These are phyloP conservation scores for Clistopyga incitator DNA, from an alignment of 2,888 invertebrate species.

Conservation along the genomic window DNA sequence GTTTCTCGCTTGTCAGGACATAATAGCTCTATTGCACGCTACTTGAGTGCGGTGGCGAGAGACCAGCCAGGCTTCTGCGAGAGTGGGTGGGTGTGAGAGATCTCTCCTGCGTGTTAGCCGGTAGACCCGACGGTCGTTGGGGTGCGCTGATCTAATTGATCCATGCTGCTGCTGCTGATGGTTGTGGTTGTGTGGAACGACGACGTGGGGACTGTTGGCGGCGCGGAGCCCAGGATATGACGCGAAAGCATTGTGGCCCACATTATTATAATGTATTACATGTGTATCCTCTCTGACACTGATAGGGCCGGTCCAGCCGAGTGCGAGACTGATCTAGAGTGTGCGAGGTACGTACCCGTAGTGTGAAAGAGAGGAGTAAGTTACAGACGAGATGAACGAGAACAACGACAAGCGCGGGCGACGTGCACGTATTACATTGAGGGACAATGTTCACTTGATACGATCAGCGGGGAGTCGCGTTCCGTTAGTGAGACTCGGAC, in stretches of 20 bases:
- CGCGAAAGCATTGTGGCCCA: slow-evolving; percentile 82
- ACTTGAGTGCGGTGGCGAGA: slow-evolving; percentile 68
- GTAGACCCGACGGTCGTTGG: slow-evolving; percentile 68
- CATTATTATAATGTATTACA: slow-evolving; percentile 80
- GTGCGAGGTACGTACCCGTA: slow-evolving; percentile 19
- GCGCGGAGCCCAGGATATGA: slow-evolving; percentile 81
- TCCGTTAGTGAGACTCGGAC: slow-evolving; percentile 72
- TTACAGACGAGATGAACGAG: slow-evolving; percentile 43
- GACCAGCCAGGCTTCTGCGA: slow-evolving; percentile 38
- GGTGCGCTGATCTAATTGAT: slow-evolving; percentile 83
- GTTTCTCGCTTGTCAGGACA: slow-evolving; percentile 77
- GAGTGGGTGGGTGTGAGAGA: slow-evolving; percentile 77
- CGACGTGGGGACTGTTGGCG: slow-evolving; percentile 47
- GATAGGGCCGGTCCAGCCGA: slow-evolving; percentile 66
- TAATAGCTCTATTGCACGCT: slow-evolving; percentile 79
- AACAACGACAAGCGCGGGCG: slow-evolving; percentile 42
- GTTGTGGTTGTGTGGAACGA: slow-evolving; percentile 40
- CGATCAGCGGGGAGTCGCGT: slow-evolving; percentile 62
- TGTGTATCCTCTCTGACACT: slow-evolving; percentile 73
- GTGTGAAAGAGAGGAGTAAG: slow-evolving; percentile 49
- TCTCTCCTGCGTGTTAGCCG: slow-evolving; percentile 69
- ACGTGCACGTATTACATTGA: slow-evolving; percentile 70
- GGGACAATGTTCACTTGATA: slow-evolving; percentile 75
- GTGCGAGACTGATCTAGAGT: slow-evolving; percentile 67
- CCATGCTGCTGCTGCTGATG: slow-evolving; percentile 48